Conservation (phyloP, 2,888 invertebrate species). For the Acanthacorydalis orientalis region DNA sequence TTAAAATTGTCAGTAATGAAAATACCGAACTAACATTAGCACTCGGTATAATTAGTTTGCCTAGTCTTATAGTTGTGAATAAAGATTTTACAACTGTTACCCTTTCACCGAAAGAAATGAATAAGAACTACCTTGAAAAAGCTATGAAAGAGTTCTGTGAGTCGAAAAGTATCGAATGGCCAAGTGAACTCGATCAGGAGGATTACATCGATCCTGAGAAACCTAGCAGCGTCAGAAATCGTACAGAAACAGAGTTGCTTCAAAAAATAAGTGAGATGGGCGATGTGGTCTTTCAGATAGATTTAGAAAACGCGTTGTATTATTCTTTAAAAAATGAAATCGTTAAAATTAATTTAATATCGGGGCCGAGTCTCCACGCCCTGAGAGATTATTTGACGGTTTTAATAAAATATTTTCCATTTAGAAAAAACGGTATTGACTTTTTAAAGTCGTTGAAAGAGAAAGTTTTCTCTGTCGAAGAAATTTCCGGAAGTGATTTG, state of each 20-base stretch:
- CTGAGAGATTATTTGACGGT: conserved; percentile 56
- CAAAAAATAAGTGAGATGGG: conserved; percentile 23
- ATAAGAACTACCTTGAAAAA: not conserved
- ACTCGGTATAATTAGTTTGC: conserved; percentile 27
- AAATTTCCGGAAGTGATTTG: conserved; percentile 42
- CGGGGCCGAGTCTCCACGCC: conserved; percentile 52
- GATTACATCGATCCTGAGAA: conserved; percentile 15
- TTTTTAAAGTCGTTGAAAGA: conserved; percentile 44
- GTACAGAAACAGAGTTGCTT: conserved; percentile 15
- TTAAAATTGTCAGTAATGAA: conserved; percentile 38
- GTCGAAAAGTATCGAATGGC: conserved; percentile 18
- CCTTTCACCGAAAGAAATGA: conserved; percentile 26
- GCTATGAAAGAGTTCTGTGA: conserved; percentile 36
- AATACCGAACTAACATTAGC: conserved; percentile 33
- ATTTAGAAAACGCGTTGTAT: conserved; percentile 74
- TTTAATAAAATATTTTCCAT: conserved; percentile 64
- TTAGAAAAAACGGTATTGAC: conserved; percentile 44
- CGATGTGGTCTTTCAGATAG: conserved; percentile 64
- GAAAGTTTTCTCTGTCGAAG: conserved; percentile 31
- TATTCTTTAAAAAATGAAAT: conserved; percentile 76
- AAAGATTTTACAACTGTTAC: conserved; percentile 23
- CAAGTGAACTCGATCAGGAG: conserved; percentile 12
- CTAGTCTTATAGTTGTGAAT: conserved; percentile 34
- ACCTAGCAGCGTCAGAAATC: conserved; percentile 13
- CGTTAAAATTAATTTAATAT: conserved; percentile 46